Conservation (phyloP, 2,888 invertebrate genomes). For the Pristionchus exspectatus region DNA sequence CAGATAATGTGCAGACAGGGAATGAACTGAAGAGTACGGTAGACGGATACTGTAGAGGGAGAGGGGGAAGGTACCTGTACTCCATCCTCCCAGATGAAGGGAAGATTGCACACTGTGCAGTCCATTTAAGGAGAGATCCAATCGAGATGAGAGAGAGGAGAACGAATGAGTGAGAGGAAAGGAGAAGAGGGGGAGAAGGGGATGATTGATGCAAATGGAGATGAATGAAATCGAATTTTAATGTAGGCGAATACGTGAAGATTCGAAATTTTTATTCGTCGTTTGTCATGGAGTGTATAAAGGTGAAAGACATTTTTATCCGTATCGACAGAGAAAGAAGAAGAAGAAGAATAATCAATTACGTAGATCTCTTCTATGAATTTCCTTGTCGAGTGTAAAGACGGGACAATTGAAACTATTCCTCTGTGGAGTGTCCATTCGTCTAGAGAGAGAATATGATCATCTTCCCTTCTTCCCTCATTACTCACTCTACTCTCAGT, state of each 20-base stretch:
- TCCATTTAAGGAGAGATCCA: not conserved
- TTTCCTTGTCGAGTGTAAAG: conserved; percentile 8
- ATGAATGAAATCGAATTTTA: too few relatives aligned
- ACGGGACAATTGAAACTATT: conserved; percentile 33
- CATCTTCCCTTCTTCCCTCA: not conserved
- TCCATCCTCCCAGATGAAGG: not conserved
- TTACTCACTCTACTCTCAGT: not conserved
- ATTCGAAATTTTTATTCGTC: not conserved
- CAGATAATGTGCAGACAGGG: conserved; percentile 51
- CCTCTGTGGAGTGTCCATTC: not conserved
- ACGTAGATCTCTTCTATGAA: conserved; percentile 23
- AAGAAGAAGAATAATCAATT: not conserved
- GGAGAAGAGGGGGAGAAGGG: not conserved
- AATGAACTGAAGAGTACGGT: not conserved
- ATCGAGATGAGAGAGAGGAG: not conserved
- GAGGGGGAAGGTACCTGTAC: not conserved
- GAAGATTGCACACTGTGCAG: not conserved
- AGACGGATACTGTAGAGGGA: not conserved
- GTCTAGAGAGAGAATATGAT: conserved; percentile 1
- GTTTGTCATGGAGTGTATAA: not conserved
- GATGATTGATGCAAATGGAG: too few relatives aligned
- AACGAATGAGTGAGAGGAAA: not conserved
- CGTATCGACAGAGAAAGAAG: not conserved
- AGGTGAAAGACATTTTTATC: not conserved
- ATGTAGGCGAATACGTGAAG: not conserved